Conservation (phyloP, 2,797 vertebrate species). For the Anabacerthia variegaticeps region DNA sequence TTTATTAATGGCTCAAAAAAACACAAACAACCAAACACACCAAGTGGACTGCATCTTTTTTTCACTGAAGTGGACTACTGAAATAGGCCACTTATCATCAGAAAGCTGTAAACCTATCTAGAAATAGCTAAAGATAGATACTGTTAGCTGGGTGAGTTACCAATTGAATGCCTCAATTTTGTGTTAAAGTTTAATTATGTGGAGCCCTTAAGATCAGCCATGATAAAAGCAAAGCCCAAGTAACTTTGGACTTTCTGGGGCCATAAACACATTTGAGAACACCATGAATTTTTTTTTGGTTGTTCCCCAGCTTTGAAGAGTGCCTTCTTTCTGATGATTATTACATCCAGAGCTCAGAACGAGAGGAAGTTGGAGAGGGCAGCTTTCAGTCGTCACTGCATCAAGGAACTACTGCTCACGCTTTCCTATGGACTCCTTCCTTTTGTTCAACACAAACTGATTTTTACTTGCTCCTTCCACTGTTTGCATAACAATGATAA, state of each 20-base stretch:
- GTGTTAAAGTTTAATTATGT: not conserved
- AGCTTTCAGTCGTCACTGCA: not conserved
- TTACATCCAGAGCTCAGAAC: not conserved
- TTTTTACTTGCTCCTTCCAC: not conserved
- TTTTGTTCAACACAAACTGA: not conserved
- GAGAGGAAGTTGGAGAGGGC: not conserved
- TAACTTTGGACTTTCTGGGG: not conserved
- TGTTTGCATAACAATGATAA: not conserved
- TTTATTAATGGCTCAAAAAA: not conserved
- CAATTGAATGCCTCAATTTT: not conserved
- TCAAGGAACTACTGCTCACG: not conserved
- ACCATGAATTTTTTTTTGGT: not conserved
- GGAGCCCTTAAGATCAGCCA: not conserved
- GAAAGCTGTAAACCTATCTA: not conserved
- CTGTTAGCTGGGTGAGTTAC: not conserved
- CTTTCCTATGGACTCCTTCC: not conserved
- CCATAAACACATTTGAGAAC: not conserved
- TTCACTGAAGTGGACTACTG: not conserved
- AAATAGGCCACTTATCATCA: not conserved
- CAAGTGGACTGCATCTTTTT: not conserved
- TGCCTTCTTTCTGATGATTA: not conserved
- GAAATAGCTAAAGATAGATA: not conserved
- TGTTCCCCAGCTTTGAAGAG: not conserved
- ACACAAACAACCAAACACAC: not conserved
- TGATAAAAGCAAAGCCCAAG: not conserved